Evolutionary conservation across 2,113 vertebrate species (phyloP).

Genomic region (Pollachius pollachius): DNA sequence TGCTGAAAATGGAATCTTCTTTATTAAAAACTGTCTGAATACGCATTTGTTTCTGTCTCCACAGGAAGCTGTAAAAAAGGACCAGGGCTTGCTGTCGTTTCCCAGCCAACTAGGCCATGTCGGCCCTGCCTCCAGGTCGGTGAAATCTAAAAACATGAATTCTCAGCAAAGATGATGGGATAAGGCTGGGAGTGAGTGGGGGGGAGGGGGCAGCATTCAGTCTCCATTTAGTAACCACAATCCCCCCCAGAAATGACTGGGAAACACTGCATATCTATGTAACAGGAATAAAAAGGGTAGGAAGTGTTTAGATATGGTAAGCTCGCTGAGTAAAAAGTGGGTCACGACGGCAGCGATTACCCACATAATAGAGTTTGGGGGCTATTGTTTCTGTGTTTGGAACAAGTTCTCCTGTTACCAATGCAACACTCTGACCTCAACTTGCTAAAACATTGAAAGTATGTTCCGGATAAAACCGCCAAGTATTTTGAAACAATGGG

Average conservation of each 20-base stretch:
- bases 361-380: slow-evolving; percentile 9
- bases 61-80: slow-evolving; percentile 80
- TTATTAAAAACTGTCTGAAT: slow-evolving; percentile 58
- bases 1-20: slow-evolving; percentile 37
- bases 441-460: neutral
- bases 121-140: slow-evolving; percentile 75
- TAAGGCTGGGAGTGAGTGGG: slow-evolving; percentile 5
- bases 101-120: slow-evolving; percentile 76
- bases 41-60: slow-evolving; percentile 58
- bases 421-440: neutral
- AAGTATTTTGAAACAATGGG: no score
- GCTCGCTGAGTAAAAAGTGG: slow-evolving; percentile 30
- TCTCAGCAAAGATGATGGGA: slow-evolving; percentile 19
- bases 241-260: slow-evolving; percentile 12
- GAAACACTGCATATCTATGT: slow-evolving; percentile 5
- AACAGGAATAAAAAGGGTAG: neutral
- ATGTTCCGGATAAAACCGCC: no score
- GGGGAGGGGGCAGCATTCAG: slow-evolving; percentile 6
- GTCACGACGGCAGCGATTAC: slow-evolving; percentile 28
- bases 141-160: slow-evolving; percentile 39
- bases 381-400: neutral
- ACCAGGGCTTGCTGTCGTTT: slow-evolving; percentile 77
- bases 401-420: neutral
- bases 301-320: slow-evolving; percentile 25
- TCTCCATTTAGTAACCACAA: slow-evolving; percentile 1